These are phyloP conservation scores for Pammene aurita DNA, from an alignment of 2,888 invertebrate species.

Conservation along the genomic window DNA sequence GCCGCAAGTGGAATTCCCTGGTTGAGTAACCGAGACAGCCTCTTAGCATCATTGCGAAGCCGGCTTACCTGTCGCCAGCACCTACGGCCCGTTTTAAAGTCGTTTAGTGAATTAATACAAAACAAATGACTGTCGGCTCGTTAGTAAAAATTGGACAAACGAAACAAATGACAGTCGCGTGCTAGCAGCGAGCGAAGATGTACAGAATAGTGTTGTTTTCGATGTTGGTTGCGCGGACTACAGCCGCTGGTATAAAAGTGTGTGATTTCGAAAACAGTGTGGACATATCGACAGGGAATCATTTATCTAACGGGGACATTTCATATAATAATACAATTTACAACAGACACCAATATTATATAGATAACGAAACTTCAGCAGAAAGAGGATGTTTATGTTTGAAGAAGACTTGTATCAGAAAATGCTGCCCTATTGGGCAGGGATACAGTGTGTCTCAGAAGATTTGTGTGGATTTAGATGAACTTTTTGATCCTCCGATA, in stretches of 20 bases:
- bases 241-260: constrained; percentile 42
- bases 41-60: constrained; percentile 24
- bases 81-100: constrained; percentile 6
- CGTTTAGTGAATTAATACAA: constrained; percentile 9
- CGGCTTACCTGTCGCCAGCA: constrained; percentile 7
- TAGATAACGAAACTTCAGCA: constrained; percentile 48
- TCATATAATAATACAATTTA: constrained; percentile 53
- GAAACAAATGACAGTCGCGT: constrained; percentile 30
- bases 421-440: constrained; percentile 65
- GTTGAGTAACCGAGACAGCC: constrained; percentile 26
- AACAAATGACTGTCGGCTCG: constrained; percentile 21
- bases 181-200: constrained; percentile 23
- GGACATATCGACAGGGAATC: constrained; percentile 56
- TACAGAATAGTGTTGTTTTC: constrained; percentile 42
- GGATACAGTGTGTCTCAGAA: constrained; percentile 47
- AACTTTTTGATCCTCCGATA: constrained; percentile 57
- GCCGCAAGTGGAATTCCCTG: constrained; percentile 31
- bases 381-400: constrained; percentile 58
- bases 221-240: constrained; percentile 44
- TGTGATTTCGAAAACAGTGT: constrained; percentile 52
- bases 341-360: constrained; percentile 53
- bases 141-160: constrained; percentile 2
- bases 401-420: constrained; percentile 56
- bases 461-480: constrained; percentile 51
- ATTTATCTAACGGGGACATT: constrained; percentile 51